Conservation (phyloP, 1,140 invertebrate genomes). For the Euglossa dilemma region DNA sequence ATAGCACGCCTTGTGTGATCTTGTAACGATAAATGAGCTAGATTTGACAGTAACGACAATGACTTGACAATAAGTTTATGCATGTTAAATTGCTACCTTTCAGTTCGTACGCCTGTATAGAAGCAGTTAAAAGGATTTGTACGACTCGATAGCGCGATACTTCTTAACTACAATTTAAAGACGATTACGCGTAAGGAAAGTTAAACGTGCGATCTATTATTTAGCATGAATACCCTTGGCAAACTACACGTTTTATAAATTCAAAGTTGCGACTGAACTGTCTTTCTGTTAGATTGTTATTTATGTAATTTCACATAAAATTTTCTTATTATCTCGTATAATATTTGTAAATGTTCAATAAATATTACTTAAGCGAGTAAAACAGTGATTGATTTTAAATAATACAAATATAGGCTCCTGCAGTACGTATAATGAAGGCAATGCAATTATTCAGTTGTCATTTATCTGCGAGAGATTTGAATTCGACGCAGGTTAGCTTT, state of each 20-base stretch:
- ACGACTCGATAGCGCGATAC: not conserved
- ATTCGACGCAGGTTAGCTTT: too few relatives aligned
- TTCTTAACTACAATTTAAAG: constrained; percentile 1
- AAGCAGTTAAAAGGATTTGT: not conserved
- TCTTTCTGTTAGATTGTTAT: not conserved
- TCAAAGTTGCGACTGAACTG: not conserved
- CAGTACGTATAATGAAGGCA: too few relatives aligned
- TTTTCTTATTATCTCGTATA: not conserved
- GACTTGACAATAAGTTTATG: constrained; percentile 41
- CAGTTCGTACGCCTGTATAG: not conserved
- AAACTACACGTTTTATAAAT: not conserved
- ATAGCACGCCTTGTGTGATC: constrained; percentile 11
- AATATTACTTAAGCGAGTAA: not conserved
- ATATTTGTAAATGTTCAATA: not conserved
- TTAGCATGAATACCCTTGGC: not conserved
- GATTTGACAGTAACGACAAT: constrained; percentile 30
- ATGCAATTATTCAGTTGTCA: too few relatives aligned
- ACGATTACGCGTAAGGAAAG: constrained; percentile 3
- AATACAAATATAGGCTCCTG: not conserved
- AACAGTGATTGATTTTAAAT: not conserved
- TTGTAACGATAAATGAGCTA: not conserved
- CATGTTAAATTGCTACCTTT: constrained; percentile 39
- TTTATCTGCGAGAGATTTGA: too few relatives aligned
- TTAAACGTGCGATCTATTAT: not conserved
- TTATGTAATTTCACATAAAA: not conserved